phyloP scores from a whole-genome alignment of 92 coral and sea anemone species.

The Plumapathes pennacea region DNA sequence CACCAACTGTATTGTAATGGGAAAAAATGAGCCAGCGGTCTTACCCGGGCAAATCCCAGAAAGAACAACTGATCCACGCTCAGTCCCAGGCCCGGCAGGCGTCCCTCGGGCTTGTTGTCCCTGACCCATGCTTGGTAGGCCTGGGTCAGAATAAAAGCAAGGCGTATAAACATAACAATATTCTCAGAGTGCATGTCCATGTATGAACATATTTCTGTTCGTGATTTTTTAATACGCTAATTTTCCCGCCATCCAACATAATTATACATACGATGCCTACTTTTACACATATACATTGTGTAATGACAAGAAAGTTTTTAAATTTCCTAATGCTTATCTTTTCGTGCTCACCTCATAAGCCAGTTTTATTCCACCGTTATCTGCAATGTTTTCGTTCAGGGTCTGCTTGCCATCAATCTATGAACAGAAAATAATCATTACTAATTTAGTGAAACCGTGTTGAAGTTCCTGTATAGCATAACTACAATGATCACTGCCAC shows the following conservation, averaged over 20 bases:
- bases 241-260: too few species aligned
- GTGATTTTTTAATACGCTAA: too few species aligned
- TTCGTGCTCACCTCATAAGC: constrained; percentile 59
- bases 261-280: too few species aligned
- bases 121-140: constrained; percentile 65
- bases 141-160: constrained; percentile 3
- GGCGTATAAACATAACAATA: background rate
- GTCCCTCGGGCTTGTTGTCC: constrained; percentile 46
- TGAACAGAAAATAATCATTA: too few species aligned
- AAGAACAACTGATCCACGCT: constrained; percentile 73
- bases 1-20: too few species aligned
- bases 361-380: constrained; percentile 67
- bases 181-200: background rate
- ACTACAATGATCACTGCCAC: too few species aligned
- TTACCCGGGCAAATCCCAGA: constrained; percentile 71
- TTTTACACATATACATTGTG: too few species aligned
- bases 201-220: too few species aligned
- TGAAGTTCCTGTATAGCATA: too few species aligned
- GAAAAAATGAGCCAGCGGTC: background rate
- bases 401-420: constrained; percentile 49
- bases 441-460: too few species aligned
- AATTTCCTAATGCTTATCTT: too few species aligned
- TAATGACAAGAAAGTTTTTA: too few species aligned
- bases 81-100: constrained; percentile 56
- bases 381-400: constrained; percentile 64